Base-by-base conservation (phyloP, 2,888 invertebrate species). In the Luffia ferchaultella region DNA sequence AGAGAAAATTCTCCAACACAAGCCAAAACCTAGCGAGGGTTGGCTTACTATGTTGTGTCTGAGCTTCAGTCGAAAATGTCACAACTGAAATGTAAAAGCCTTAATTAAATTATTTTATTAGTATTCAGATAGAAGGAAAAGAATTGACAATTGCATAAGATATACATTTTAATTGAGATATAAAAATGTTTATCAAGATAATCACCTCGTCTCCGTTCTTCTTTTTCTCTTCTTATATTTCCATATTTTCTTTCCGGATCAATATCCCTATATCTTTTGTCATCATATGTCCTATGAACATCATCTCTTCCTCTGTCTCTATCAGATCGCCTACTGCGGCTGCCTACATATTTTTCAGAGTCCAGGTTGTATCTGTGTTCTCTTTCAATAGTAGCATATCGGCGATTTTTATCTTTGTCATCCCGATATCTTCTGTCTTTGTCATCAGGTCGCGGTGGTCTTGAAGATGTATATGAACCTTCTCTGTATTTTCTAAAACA, bases 1-100 rank as follows among this genome's bases (percentile, higher is more conserved):
- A n/a, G n/a, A n/a, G n/a, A n/a, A n/a, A n/a, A n/a, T n/a, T n/a
- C n/a, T n/a, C n/a, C n/a, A n/a, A n/a, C n/a, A n/a, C n/a, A n/a
- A n/a, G 18, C 12, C 47, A 45, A 45, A 45, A 45, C 45, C 7
- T 2, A 7, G 17, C 45, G 5, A 3, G 16, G 5, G 12, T 12
- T 18, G n/a, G 45, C 49, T 49, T 65, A 72, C 65, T 65, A 67
- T 65, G 63, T 60, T 62, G 71, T 62, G 63, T 58, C 65, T 71
- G 73, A 55, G 74, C 72, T 61, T 77, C 79, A 60, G 70, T 68
- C 64, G 77, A 77, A 69, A 82, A 82, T 60, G 76, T 79, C 69
- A 82, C 79, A 65, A 76, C 74, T 78, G 77, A 48, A 77, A 80
- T 68, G 46, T 42, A 40, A 53, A 51, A 46, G 18, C 3, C 12